Percentiles rank a stretch among this genome's conserved stretches.
Evolutionary conservation across 2,113 vertebrate genomes (phyloP).

Genomic region (Labeo catla): DNA sequence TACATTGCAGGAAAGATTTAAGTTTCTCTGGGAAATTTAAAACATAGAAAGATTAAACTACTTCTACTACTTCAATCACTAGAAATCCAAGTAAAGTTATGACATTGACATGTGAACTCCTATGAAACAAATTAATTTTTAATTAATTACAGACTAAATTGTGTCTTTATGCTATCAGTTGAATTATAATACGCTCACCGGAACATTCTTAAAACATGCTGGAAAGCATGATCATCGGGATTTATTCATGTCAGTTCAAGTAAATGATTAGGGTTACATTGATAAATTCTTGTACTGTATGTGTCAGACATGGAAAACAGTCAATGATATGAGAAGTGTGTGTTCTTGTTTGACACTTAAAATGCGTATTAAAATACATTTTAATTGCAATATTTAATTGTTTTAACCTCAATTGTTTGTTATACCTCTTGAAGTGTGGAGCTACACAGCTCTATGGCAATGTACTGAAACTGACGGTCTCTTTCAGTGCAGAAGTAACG

Average conservation of each 20-base stretch:
- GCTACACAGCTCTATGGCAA: conserved; percentile 92
- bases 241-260: not conserved
- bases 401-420: not conserved
- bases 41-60: too few species aligned
- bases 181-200: too few species aligned
- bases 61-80: too few species aligned
- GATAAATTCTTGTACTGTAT: not conserved
- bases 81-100: too few species aligned
- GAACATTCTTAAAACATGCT: not conserved
- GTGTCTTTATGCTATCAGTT: too few species aligned
- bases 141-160: too few species aligned
- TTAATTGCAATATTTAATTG: not conserved
- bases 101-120: too few species aligned
- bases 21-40: not conserved
- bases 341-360: not conserved
- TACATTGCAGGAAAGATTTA: not conserved
- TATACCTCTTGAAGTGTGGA: conserved; percentile 93
- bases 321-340: not conserved
- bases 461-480: conserved; percentile 99
- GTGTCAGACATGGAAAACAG: not conserved
- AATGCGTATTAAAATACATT: not conserved
- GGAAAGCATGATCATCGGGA: not conserved
- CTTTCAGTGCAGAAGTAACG: conserved; percentile 97
- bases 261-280: not conserved
- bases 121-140: too few species aligned